phyloP scores from a whole-genome alignment of 30 jellyfish, hydroid and myxozoan genomes.

The Clytia hemisphaerica region DNA sequence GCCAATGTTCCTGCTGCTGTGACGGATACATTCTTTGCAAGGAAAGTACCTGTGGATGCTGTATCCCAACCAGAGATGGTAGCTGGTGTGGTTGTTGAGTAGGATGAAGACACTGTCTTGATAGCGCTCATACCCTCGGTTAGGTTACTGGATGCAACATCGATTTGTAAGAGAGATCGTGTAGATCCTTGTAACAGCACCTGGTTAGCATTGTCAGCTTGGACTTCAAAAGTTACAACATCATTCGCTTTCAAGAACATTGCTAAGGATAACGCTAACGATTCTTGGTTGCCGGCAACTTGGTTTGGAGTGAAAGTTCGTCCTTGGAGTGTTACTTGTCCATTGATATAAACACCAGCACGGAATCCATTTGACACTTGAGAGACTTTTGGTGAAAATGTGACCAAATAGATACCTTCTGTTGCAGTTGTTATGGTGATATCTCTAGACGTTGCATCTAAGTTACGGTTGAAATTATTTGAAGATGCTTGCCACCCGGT shows the following conservation, averaged over 20 bases:
- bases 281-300: constrained; percentile 6
- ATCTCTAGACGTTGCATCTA: constrained; percentile 3
- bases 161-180: constrained; percentile 48
- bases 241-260: constrained; percentile 39
- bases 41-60: constrained; percentile 5
- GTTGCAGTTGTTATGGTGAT: not conserved
- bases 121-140: not conserved
- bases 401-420: constrained; percentile 52
- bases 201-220: constrained; percentile 6
- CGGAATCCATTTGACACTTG: constrained; percentile 13
- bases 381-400: constrained; percentile 39
- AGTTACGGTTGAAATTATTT: not conserved
- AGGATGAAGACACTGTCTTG: not conserved
- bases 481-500: constrained; percentile 1
- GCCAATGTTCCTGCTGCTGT: not conserved
- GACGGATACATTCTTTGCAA: not conserved
- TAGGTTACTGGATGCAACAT: not conserved
- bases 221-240: constrained; percentile 46
- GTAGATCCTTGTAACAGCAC: constrained; percentile 48
- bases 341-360: constrained; percentile 41
- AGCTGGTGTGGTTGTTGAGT: not conserved
- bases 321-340: constrained; percentile 25
- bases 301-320: constrained; percentile 1
- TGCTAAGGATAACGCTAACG: constrained; percentile 58
- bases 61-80: constrained; percentile 20